Base-by-base conservation (phyloP, 2,888 invertebrate genomes). In the Hemistola chrysoprasaria region DNA sequence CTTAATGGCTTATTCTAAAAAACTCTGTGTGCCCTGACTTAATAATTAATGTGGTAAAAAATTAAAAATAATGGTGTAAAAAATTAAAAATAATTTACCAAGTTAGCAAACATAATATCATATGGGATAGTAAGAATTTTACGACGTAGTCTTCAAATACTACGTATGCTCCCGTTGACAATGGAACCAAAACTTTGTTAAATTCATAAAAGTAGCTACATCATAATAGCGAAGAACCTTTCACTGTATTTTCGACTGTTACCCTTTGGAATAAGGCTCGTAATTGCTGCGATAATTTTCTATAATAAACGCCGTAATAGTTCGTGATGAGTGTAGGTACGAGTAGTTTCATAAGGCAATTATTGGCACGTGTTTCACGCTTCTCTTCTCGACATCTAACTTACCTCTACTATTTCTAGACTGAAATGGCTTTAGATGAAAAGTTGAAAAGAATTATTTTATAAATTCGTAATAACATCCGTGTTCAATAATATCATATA, bases 301-400 rank as follows among this genome's bases (percentile, higher is more conserved):
- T 7, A 21, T 34, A 21, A 47, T 34, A 21, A 47, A 31, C 24
- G 41, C 32, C 47, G 51, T 55, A 56, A 59, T 62, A 63, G 59
- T 63, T 45, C 32, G 30, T 52, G 47, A 59, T 53, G 44, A 43
- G 40, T 55, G 56, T 61, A 62, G 57, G 67, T 69, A n/a, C n/a
- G 40, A 54, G 56, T 61, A 69, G 65, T 65, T 64, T 61, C 56
- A 59, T 61, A 48, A 44, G 54, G 69, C 69, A 73, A 75, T 75
- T 74, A 77, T 71, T 61, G 66, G 66, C 72, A 75, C 72, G 69
- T 76, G 77, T 68, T 66, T 59, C 48, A 59, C 57, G 58, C 68
- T 67, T 66, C 66, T 62, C 68, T 67, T 66, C 66, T 62, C 66
- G 61, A 65, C 67, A 63, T 67, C 59, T 24, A 42, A 40, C 38